phyloP scores from a whole-genome alignment of 2,888 invertebrate genomes.

The Leptarthrus brevirostris region DNA sequence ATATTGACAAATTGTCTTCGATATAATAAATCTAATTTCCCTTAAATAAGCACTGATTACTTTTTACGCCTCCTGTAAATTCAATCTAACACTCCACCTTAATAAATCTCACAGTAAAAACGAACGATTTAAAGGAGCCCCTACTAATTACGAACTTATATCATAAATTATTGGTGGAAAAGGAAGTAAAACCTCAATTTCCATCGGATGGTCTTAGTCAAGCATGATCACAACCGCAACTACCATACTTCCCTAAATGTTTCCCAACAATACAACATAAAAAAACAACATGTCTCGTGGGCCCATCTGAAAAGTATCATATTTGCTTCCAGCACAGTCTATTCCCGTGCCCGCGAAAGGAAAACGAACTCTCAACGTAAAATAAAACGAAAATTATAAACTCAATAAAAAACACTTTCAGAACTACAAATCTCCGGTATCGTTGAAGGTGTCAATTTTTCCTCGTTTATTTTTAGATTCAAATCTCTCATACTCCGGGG shows the following conservation, averaged over 20 bases:
- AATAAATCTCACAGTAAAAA: slow-evolving; percentile 35
- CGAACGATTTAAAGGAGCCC: slow-evolving; percentile 25
- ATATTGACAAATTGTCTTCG: no score
- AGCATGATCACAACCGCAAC: slow-evolving; percentile 8
- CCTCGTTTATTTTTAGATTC: slow-evolving; percentile 7
- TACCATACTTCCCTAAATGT: slow-evolving; percentile 27
- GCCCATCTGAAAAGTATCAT: slow-evolving; percentile 47
- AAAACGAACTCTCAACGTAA: slow-evolving; percentile 16
- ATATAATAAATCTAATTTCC: no score
- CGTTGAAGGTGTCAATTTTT: slow-evolving; percentile 33
- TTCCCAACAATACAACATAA: not conserved
- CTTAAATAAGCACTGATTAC: no score
- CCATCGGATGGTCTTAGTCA: slow-evolving; percentile 27
- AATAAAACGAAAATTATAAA: slow-evolving; percentile 39
- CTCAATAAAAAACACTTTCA: slow-evolving; percentile 33
- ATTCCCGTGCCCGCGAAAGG: not conserved
- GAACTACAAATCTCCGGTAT: slow-evolving; percentile 26
- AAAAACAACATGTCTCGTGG: slow-evolving; percentile 43
- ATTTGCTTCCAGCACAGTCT: slow-evolving; percentile 27
- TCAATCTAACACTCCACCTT: no score
- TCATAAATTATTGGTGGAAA: slow-evolving; percentile 26
- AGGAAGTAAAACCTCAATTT: slow-evolving; percentile 43
- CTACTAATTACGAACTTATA: slow-evolving; percentile 24
- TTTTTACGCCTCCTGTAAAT: no score
- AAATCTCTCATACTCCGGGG: slow-evolving; percentile 12